Evolutionary conservation across 1,140 invertebrate species (phyloP), one percentile per base, ranked within the genome.

Genomic region (Aphelenchoides fujianensis): DNA sequence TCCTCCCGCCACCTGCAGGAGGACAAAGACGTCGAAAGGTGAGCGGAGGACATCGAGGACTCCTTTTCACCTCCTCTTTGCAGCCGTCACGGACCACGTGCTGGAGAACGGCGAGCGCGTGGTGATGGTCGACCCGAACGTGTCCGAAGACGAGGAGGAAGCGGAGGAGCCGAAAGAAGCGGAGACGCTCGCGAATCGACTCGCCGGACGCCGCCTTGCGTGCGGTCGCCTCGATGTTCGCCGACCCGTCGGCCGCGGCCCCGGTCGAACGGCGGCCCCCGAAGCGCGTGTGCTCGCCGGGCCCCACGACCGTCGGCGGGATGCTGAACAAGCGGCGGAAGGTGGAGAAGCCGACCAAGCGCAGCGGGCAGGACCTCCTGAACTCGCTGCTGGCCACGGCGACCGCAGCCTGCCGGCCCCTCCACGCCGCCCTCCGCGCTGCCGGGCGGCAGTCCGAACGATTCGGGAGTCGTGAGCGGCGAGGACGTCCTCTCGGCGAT

Each of bases 121-220:
- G 2, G 63, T 66, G 37, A 48, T 66, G 1, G 63, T 66, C 16
- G 63, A 66, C 32, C 63, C 63, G 63, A 66, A 66, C 32, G 63
- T 66, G 23, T 66, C 63, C 16, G 63, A 66, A 12, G 63, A 1
- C 2, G 63, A 61, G 27, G 57, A 61, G 27, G 2, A 34, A 12
- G 16, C n/a, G 16, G 63, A 32, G 12, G 27, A 66, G 16, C 36
- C 16, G 34, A 16, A 16, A 19, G 19, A n/a, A 0, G 12, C 32
- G 1, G 34, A 34, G 3, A 36, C 16, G 41, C n/a, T 48, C 41
- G 12, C 23, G 41, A 48, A 48, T 48, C 41, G 41, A 48, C 41
- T 48, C 41, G 41, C 41, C 41, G 12, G 41, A 48, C 36, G 28
- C 59, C 19, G 59, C 59, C 1, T n/a, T 19, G 2, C 59, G 59